A percentile compares a stretch with the other conserved stretches of the same genome.
phyloP scores from a whole-genome alignment of 2,797 vertebrate species.

The Lacerta bilineata region DNA sequence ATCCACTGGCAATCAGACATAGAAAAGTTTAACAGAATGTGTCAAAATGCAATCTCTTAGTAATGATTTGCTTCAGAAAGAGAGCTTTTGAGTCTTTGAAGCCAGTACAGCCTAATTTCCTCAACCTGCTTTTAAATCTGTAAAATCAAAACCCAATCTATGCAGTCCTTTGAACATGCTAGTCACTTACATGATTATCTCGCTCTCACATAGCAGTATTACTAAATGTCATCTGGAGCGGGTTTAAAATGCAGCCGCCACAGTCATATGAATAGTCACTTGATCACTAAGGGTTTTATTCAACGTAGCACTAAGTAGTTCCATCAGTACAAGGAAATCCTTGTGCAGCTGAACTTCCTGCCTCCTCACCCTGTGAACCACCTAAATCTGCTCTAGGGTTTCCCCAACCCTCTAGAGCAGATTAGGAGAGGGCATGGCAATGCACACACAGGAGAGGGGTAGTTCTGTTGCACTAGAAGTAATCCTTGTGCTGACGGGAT shows the following conservation, averaged over 20 bases:
- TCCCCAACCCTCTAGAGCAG: too few species aligned
- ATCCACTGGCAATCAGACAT: not conserved
- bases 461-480: too few species aligned
- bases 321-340: too few species aligned
- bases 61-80: not conserved
- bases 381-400: too few species aligned
- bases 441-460: too few species aligned
- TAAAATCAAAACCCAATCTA: not conserved
- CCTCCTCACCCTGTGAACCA: too few species aligned
- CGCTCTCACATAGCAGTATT: not conserved
- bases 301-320: too few species aligned
- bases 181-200: not conserved
- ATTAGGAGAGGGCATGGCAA: too few species aligned
- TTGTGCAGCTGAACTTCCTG: too few species aligned
- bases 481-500: too few species aligned
- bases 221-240: not conserved
- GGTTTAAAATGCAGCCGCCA: not conserved
- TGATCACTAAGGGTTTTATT: not conserved
- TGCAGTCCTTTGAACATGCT: not conserved
- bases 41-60: not conserved
- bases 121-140: not conserved
- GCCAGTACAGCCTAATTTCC: too few species aligned
- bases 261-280: not conserved
- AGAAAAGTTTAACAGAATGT: constrained; percentile 4
- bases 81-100: not conserved